Base-by-base conservation (phyloP, 1,140 invertebrate species). In the Drosophila ohnishii region DNA sequence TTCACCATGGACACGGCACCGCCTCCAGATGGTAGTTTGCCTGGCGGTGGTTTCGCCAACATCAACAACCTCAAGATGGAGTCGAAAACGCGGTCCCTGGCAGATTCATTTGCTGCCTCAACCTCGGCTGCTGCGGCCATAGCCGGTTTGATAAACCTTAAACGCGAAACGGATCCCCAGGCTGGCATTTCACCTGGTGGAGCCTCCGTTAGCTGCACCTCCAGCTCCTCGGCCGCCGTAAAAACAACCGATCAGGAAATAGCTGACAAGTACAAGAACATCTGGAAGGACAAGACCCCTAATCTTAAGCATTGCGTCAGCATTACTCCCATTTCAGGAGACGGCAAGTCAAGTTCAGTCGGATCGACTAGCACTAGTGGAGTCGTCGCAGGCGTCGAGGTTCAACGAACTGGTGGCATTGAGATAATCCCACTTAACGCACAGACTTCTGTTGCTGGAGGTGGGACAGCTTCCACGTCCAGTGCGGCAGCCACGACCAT, bases 351-450 rank as follows among this genome's bases (percentile, higher is more conserved):
- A 39, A 14, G 40, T 11, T n/a, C 53, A 47, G 5, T 37, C 2
- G 51, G 51, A 25, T 6, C 34, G 58, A 51, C 37, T 48, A 39
- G 35, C 34, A 37, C 57, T 1, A 37, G 51, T 1, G 47, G 44
- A 22, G 16, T 45, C 0, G 16, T 45, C 0, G 14, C 72, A 5
- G 45, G 53, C 10, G 74, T 90, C 9, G 88, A 90, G n/a, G 88
- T 90, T 9, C 86, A 90, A 50, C 84, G 89, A 10, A 72, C 85
- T 11, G 80, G 85, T 0, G 77, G 82, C 13, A 90, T 90, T 30
- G 62, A 92, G 86, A 95, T 95, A 10, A 95, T 95, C 81, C 95
- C 95, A n/a, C 59, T 90, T 5, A 88, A 79, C 53, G 60, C 70
- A 3, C 80, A 76, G 22, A 42, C 57, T 14, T 47, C 44, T 44